phyloP scores from a whole-genome alignment of 2,888 invertebrate species.

The Dorcus parallelipipedus region DNA sequence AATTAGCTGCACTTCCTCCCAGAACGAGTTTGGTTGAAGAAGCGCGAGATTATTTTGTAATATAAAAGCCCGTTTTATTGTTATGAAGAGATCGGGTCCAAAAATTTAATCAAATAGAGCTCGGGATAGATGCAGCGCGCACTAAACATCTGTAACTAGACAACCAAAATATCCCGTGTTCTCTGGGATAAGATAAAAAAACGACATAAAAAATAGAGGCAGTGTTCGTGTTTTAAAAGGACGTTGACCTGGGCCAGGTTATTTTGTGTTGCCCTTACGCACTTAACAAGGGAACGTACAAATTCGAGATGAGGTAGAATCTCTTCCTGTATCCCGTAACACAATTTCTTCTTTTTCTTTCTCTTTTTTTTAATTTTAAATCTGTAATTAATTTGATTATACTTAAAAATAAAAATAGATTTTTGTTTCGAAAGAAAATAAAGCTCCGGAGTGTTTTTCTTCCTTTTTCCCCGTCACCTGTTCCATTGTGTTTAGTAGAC shows the following conservation, averaged over 20 bases:
- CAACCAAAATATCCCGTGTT: constrained; percentile 28
- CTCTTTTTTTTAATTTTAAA: too few species aligned
- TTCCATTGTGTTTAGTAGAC: too few species aligned
- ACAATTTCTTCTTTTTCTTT: too few species aligned
- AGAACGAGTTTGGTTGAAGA: constrained; percentile 11
- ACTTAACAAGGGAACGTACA: constrained; percentile 27
- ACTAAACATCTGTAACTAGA: constrained; percentile 22
- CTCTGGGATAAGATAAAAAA: constrained; percentile 35
- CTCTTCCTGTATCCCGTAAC: background rate
- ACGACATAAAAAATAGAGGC: constrained; percentile 35
- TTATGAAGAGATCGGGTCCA: background rate
- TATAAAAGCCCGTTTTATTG: too few species aligned
- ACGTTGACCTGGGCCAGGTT: constrained; percentile 38
- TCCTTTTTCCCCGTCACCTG: too few species aligned
- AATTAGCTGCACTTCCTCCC: constrained; percentile 12
- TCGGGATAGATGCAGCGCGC: constrained; percentile 1
- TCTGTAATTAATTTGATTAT: too few species aligned
- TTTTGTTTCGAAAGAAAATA: too few species aligned
- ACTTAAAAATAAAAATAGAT: too few species aligned
- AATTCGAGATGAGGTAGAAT: constrained; percentile 25
- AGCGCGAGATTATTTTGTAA: background rate
- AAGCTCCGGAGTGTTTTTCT: too few species aligned
- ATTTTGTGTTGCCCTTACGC: constrained; percentile 36
- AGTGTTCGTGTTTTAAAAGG: constrained; percentile 35
- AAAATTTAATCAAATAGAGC: constrained; percentile 9